These are phyloP conservation scores for Ephestia elutella DNA, from an alignment of 1,140 invertebrate species.

Conservation along the genomic window DNA sequence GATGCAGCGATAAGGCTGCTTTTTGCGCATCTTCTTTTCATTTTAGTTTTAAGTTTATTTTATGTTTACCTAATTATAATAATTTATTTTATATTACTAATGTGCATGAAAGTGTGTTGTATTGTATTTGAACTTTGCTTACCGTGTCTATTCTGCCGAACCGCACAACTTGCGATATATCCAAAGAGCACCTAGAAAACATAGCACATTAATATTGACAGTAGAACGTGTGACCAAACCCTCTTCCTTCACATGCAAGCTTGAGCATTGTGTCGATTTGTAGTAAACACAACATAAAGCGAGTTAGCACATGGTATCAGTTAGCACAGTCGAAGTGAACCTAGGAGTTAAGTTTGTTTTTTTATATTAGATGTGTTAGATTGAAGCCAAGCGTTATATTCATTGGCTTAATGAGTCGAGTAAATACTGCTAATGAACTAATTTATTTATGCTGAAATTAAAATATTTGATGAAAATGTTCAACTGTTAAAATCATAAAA, in stretches of 20 bases:
- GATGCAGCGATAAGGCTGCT: too few species aligned
- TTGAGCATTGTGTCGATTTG: background rate
- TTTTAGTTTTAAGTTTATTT: too few species aligned
- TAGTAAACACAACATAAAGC: background rate
- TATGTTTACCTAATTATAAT: too few species aligned
- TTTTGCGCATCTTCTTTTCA: too few species aligned
- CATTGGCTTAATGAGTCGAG: background rate
- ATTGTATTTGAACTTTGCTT: conserved; percentile 8
- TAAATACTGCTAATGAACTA: background rate
- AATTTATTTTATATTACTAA: too few species aligned
- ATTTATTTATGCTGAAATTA: too few species aligned
- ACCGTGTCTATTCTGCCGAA: conserved; percentile 62
- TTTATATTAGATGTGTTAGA: background rate
- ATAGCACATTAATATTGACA: background rate
- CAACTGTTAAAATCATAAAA: too few species aligned
- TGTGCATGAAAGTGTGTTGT: too few species aligned
- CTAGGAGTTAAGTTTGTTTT: background rate
- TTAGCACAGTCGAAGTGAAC: background rate
- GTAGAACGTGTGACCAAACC: background rate
- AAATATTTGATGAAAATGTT: too few species aligned
- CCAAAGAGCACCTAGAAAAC: conserved; percentile 55
- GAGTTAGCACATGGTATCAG: background rate
- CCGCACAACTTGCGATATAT: conserved; percentile 64
- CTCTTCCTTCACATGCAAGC: background rate
- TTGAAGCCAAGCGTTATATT: background rate